Base-by-base conservation (phyloP, 2,888 invertebrate species). In the Furcula furcula region DNA sequence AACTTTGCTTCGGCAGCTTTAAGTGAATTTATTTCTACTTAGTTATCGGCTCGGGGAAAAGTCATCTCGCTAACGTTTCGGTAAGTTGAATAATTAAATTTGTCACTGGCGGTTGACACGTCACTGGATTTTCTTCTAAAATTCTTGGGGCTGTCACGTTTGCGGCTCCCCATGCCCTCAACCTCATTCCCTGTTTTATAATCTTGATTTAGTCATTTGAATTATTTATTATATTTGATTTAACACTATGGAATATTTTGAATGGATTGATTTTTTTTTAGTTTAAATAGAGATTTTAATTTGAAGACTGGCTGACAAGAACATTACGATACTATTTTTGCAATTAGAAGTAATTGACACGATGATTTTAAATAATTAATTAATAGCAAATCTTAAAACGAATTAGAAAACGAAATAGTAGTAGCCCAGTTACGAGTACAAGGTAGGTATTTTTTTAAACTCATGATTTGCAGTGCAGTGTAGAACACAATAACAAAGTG, bases 1-100 rank as follows among this genome's bases (percentile, higher is more conserved):
- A 86, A 88, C 85, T 86, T 84, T 82, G 77, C 85, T 78, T 85
- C 82, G 83, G 82, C 76, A 72, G 46, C 72, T 77, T 68, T 86
- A 88, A 88, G 80, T 86, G 86, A 86, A 87, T 88, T 88, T 88
- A 84, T 87, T 82, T 81, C 79, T 87, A 88, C 85, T 87, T 84
- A 86, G 86, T 86, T 87, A 88, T 85, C 78, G 83, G 79, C 76
- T 76, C 76, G 69, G 70, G 65, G 80, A 83, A 81, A 84, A 87
- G 85, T 86, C 85, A 83, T 88, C 83, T 80, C 77, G 80, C 76
- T 86, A 86, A 86, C 86, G 81, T 86, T 86, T 84, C 84, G 76
- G 78, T 83, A 84, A 86, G 81, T 84, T 84, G 85, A 86, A 86
- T 88, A 88, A 88, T 87, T 85, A 76, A 85, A 86, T 88, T 87